phyloP scores from a whole-genome alignment of 2,888 invertebrate species.

The Geotrupes spiniger region DNA sequence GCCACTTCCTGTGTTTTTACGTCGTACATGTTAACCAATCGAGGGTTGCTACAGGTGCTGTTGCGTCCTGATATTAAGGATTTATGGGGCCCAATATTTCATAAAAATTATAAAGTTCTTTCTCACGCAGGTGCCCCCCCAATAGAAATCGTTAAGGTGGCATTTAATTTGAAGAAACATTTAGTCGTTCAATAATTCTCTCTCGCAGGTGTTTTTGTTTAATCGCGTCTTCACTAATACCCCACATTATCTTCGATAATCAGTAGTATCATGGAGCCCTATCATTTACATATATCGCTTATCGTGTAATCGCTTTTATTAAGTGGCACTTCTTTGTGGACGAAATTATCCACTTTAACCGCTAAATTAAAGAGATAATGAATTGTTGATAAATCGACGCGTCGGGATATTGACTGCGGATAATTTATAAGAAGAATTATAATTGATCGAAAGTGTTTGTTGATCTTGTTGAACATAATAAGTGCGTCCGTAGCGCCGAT shows the following conservation, averaged over 20 bases:
- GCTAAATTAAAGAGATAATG: conserved; percentile 2
- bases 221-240: conserved; percentile 26
- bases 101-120: conserved; percentile 30
- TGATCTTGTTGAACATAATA: too few relatives aligned
- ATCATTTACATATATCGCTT: conserved; percentile 28
- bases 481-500: too few relatives aligned
- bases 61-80: conserved; percentile 26
- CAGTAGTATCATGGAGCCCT: conserved; percentile 26
- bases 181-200: conserved; percentile 27
- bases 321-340: conserved; percentile 10
- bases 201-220: conserved; percentile 27
- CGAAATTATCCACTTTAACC: conserved; percentile 13
- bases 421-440: too few relatives aligned
- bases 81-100: conserved; percentile 30
- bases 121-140: conserved; percentile 30
- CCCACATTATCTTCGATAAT: conserved; percentile 28
- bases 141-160: conserved; percentile 28
- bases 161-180: conserved; percentile 30
- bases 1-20: conserved; percentile 23
- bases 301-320: conserved; percentile 26
- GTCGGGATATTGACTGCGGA: conserved; percentile 12
- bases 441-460: too few relatives aligned
- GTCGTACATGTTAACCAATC: conserved; percentile 14
- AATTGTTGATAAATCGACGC: conserved; percentile 15
- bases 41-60: conserved; percentile 27